Evolutionary conservation across 1,140 invertebrate species (phyloP), one percentile per base, ranked within the genome.

Genomic region (Achroia grisella): DNA sequence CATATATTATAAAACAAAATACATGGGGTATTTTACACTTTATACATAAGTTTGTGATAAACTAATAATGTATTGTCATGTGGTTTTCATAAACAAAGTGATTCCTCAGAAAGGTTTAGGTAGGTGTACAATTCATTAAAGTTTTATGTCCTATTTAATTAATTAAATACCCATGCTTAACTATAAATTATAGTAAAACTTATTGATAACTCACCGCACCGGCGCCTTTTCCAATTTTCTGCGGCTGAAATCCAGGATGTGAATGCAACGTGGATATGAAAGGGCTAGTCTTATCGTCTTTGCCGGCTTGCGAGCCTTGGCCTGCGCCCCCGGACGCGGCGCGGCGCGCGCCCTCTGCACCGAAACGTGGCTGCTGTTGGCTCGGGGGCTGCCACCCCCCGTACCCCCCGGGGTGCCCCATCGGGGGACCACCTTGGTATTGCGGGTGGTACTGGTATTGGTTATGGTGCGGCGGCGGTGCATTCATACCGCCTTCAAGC

Each of bases 191-290:
- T n/a, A n/a, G n/a, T n/a, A n/a, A n/a, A n/a, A n/a, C n/a, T n/a
- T n/a, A n/a, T n/a, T n/a, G 28, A 32, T 27, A 30, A 71, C 63
- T 79, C 58, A 86, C 86, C 89, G 89, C 90, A 84, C 93, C 92
- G 39, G 89, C 87, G 51, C 91, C 92, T 83, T 96, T 96, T 28
- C 94, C 95, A 61, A 96, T 91, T 89, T 97, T 98, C 66, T 97
- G 95, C 11, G 97, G 97, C 56, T 94, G 93, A 83, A 98, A 98
- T 51, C 92, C 92, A 30, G 96, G 95, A 87, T 98, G 95, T 12
- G 96, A 95, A 90, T 96, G 95, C 44, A 93, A 89, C 39, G 94
- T 94, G 58, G 93, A 90, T 29, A 96, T 88, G 82, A 98, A 98
- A 29, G 97, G 96, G 76, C 90, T 95, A 51, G 89, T 89, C 72